Evolutionary conservation across 2,113 vertebrate genomes (phyloP), one percentile per base, ranked within the genome.

Genomic region (Ammodytes marinus): DNA sequence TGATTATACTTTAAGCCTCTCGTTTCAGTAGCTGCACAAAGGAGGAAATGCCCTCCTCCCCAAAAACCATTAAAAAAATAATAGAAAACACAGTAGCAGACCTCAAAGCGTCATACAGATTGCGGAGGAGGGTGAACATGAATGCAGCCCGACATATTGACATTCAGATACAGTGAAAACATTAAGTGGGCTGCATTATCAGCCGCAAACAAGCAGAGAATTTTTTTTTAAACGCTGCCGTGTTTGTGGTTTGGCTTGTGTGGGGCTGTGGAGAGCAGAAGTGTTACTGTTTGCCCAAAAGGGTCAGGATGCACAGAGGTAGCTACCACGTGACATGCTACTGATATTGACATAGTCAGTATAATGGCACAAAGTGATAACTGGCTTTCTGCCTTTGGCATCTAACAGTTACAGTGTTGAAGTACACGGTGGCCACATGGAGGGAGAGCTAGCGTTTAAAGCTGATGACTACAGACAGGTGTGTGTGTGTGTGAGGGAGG

Each of bases 321-420:
- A 27, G 55, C 63, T 53, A 50, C 37, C 73, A 45, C 3, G 11
- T 17, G n/a, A 39, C 45, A 9, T 35, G 46, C 19, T 37, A 46
- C 77, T 69, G 81, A 76, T 87, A 82, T 86, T 76, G 88, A 49
- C 77, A 54, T 15, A 66, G 76, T 88, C 77, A 77, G 55, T 49
- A 43, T 85, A 86, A 84, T 78, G 66, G 69, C 68, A 68, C 58
- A 76, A 45, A 85, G 68, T 49, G 40, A 45, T 8, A 57, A 43
- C 69, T 64, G 75, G 63, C 74, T 80, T 43, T 77, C 72, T 69
- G 65, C 80, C 79, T 43, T 63, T 54, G 73, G 64, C 46, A 19
- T 74, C 85, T 89, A 81, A 85, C 74, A 80, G 61, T 86, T 76
- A 76, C 86, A 82, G 43, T 61, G 54, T 42, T 74, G 58, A 68